phyloP scores from a whole-genome alignment of 2,888 invertebrate genomes.

The Cetonia aurata region DNA sequence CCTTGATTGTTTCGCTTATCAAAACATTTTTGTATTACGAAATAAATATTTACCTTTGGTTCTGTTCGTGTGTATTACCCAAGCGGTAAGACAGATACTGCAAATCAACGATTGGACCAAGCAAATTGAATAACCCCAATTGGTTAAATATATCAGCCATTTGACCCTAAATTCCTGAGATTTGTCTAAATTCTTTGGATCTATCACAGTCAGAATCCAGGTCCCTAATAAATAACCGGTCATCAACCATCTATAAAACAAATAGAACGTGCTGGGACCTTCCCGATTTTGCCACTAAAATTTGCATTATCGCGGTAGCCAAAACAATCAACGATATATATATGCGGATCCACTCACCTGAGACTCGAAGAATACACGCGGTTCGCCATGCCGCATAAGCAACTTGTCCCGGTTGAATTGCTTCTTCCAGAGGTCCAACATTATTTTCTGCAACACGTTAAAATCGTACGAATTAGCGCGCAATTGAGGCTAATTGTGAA shows the following conservation, averaged over 20 bases:
- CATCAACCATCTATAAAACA: conserved; percentile 70
- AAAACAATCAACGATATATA: too few species aligned
- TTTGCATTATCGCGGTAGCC: background rate
- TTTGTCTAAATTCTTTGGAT: conserved; percentile 63
- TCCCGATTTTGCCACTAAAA: conserved; percentile 72
- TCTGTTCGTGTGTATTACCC: conserved; percentile 42
- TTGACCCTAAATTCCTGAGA: conserved; percentile 68
- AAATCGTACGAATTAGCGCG: conserved; percentile 7
- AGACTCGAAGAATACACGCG: conserved; percentile 58
- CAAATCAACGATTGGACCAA: conserved; percentile 71
- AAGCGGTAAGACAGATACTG: conserved; percentile 55
- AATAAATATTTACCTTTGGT: conserved; percentile 27
- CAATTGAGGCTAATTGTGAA: conserved; percentile 31
- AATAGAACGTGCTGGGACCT: conserved; percentile 67
- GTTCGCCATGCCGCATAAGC: conserved; percentile 57
- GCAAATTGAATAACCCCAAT: conserved; percentile 77
- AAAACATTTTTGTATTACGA: too few species aligned
- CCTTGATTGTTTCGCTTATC: too few species aligned
- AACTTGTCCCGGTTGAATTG: conserved; percentile 58
- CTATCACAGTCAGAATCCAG: conserved; percentile 61
- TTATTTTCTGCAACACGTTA: conserved; percentile 47
- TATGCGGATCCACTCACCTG: conserved; percentile 57
- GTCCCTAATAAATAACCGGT: conserved; percentile 67
- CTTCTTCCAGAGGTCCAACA: conserved; percentile 58
- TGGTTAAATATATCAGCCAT: conserved; percentile 81